Evolutionary conservation across 2,797 vertebrate species (phyloP), one percentile per base, ranked within the genome.

Genomic region (Alectoris magna): DNA sequence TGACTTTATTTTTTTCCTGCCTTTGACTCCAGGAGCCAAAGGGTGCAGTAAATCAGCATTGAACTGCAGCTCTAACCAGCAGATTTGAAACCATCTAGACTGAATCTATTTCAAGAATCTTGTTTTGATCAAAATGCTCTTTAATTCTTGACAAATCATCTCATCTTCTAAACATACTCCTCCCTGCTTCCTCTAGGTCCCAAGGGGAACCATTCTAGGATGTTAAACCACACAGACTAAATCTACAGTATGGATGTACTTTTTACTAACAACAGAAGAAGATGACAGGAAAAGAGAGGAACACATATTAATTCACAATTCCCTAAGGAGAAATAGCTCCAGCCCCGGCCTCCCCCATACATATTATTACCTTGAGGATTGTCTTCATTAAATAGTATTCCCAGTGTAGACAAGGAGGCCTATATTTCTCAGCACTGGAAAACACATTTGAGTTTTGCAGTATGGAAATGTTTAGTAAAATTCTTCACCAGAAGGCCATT

Each of bases 331-430:
- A 94, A 95, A 94, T 59, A 92, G 31, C 48, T 92, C 41, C 84
- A 88, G 67, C 23, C 53, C 41, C 51, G 85, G 66, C 56, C 56
- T 88, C 21, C 29, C 36, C 46, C 46, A 34, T 70, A 81, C 27
- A 75, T 62, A 90, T 46, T 72, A 53, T 70, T 81, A 82, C 58
- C 86, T 88, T 24, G 59, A 81, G 59, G 63, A 41, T 48, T 94
- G 62, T 70, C 88, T 71, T 92, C 79, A 81, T 86, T 91, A 94
- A 88, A 94, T 76, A 80, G 77, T 77, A 91, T 87, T 94, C 70
- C 86, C 80, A 92, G 43, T 53, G 53, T 84, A 96, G 94, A 87
- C 88, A 92, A 92, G 72, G 48, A 92, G 78, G 75, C 15, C n/a
- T 80, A 4, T 84, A 82, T 95, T 93, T 90, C 48, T 86, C 58